These are phyloP conservation scores for Drosophila bunnanda DNA, from an alignment of 2,888 invertebrate genomes.

Conservation along the genomic window DNA sequence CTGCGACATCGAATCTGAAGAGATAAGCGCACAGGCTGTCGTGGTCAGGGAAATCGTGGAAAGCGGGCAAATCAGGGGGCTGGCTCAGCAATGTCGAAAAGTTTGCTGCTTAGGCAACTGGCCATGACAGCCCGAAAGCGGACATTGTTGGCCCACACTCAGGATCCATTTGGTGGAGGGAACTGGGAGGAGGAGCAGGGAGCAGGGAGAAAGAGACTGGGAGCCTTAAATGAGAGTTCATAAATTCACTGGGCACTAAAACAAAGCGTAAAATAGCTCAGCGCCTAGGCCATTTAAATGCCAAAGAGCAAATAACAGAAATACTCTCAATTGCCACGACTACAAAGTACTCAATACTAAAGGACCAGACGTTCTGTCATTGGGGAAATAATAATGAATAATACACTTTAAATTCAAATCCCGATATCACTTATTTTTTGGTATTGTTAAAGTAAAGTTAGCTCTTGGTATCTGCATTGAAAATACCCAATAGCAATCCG, in stretches of 20 bases:
- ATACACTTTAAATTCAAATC: neutral
- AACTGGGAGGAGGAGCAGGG: neutral
- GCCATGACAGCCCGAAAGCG: slow-evolving; percentile 30
- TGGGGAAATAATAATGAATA: neutral
- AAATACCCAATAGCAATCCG: neutral
- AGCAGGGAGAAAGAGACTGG: too few relatives aligned
- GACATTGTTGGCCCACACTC: slow-evolving; percentile 10
- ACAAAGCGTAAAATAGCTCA: slow-evolving; percentile 34
- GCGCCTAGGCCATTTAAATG: slow-evolving; percentile 25
- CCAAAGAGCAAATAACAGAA: slow-evolving; percentile 16
- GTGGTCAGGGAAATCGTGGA: slow-evolving; percentile 40
- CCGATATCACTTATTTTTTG: neutral
- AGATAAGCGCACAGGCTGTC: slow-evolving; percentile 72
- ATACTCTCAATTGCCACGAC: slow-evolving; percentile 1
- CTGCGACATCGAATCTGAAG: slow-evolving; percentile 62
- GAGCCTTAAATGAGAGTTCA: slow-evolving; percentile 27
- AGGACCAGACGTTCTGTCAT: too few relatives aligned
- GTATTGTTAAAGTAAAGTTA: neutral
- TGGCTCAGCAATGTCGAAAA: slow-evolving; percentile 50
- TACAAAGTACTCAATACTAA: neutral
- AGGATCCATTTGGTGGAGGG: slow-evolving; percentile 16
- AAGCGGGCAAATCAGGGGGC: slow-evolving; percentile 17
- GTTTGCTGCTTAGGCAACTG: slow-evolving; percentile 54
- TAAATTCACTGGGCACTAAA: slow-evolving; percentile 26
- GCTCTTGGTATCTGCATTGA: neutral